phyloP scores from a whole-genome alignment of 2,888 invertebrate genomes.

The Tetropium fuscum region DNA sequence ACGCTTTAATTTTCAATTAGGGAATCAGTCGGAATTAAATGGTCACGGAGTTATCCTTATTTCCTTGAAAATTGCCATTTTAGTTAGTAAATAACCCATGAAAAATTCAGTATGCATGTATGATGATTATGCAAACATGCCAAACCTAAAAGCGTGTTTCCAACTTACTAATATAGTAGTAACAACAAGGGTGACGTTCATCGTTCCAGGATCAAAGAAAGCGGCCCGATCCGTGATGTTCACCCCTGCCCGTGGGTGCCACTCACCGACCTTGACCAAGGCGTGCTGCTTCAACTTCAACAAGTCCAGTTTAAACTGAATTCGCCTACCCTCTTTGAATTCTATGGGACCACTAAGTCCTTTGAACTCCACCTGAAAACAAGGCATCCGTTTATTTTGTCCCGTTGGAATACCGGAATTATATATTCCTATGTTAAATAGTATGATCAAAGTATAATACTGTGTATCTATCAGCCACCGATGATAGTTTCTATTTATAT shows the following conservation, averaged over 20 bases:
- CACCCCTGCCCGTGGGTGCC: slow-evolving; percentile 76
- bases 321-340: slow-evolving; percentile 82
- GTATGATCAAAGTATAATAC: no score
- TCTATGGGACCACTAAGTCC: slow-evolving; percentile 85
- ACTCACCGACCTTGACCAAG: slow-evolving; percentile 81
- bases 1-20: no score
- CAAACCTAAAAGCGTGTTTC: not conserved
- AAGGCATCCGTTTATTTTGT: not conserved
- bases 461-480: no score
- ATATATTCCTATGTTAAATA: no score
- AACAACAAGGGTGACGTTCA: slow-evolving; percentile 81
- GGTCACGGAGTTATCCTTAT: no score
- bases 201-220: slow-evolving; percentile 78
- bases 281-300: slow-evolving; percentile 80
- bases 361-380: slow-evolving; percentile 78
- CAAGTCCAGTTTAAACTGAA: slow-evolving; percentile 80
- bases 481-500: no score
- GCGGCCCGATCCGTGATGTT: slow-evolving; percentile 78
- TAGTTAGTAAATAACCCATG: no score
- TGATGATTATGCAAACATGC: not conserved
- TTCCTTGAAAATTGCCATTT: no score
- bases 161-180: slow-evolving; percentile 79
- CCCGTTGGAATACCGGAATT: no score
- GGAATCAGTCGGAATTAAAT: no score
- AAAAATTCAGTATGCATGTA: no score